phyloP scores from a whole-genome alignment of 2,113 vertebrate species.

The Paramormyrops kingsleyae region DNA sequence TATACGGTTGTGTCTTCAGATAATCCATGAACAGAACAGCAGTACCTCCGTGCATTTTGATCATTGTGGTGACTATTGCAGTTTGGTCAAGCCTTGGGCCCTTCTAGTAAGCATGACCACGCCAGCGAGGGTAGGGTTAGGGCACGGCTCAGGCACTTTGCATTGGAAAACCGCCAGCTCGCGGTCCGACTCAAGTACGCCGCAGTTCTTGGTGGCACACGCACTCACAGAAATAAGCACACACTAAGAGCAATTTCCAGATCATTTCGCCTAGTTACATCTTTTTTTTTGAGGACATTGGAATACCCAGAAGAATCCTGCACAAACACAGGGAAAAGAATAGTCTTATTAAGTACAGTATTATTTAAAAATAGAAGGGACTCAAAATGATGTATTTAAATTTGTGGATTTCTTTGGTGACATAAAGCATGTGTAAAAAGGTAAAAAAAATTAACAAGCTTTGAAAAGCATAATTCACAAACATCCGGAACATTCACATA shows the following conservation, averaged over 20 bases:
- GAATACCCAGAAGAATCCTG: not conserved
- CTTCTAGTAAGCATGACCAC: not conserved
- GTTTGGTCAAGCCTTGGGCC: not conserved
- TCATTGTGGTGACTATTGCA: not conserved
- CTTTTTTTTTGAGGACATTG: not conserved
- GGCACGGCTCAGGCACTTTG: not conserved
- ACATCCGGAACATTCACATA: slow-evolving; percentile 69
- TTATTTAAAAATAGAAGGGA: slow-evolving; percentile 50
- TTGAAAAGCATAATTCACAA: slow-evolving; percentile 54
- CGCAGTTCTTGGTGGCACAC: not conserved
- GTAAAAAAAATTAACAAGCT: slow-evolving; percentile 65
- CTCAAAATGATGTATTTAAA: slow-evolving; percentile 67
- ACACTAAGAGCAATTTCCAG: not conserved
- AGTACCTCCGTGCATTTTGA: not conserved
- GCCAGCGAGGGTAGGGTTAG: not conserved
- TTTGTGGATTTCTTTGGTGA: slow-evolving; percentile 78
- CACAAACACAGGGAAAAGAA: no score
- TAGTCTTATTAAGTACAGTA: not conserved
- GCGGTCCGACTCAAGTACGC: not conserved
- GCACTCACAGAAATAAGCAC: not conserved
- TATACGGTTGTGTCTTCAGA: not conserved
- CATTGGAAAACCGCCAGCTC: not conserved
- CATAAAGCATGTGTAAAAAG: slow-evolving; percentile 74
- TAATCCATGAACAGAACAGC: not conserved
- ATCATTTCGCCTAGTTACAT: not conserved